Evolutionary conservation across 2,797 vertebrate genomes (phyloP).

Genomic region (Sparidentex hasta): DNA sequence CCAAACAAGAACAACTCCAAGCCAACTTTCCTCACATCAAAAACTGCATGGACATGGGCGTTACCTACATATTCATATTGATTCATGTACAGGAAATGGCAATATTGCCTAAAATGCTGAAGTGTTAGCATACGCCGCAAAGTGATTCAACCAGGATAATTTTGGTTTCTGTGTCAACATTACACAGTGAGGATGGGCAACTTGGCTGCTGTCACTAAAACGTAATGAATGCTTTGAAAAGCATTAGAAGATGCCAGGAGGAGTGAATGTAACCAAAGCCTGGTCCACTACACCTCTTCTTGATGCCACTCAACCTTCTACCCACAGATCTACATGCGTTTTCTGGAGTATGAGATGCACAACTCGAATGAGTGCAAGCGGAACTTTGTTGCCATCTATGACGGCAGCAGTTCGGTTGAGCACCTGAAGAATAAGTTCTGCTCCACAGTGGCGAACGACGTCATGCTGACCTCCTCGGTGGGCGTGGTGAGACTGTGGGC

Average conservation of each 20-base stretch:
- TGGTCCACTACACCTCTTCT: background rate
- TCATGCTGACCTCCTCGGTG: constrained; percentile 93
- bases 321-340: constrained; percentile 93
- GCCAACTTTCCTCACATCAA: too few relatives aligned
- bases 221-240: too few relatives aligned
- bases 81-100: too few relatives aligned
- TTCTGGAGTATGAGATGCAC: constrained; percentile 99
- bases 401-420: constrained; percentile 95
- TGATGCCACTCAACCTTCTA: background rate
- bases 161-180: too few relatives aligned
- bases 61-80: too few relatives aligned
- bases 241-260: background rate
- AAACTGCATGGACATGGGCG: too few relatives aligned
- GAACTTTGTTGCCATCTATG: constrained; percentile 98
- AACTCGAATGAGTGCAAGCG: constrained; percentile 98
- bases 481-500: constrained; percentile 98
- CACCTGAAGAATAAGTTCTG: constrained; percentile 98
- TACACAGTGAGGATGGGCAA: too few relatives aligned
- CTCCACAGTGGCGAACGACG: constrained; percentile 97
- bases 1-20: too few relatives aligned
- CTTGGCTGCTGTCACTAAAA: too few relatives aligned
- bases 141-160: too few relatives aligned
- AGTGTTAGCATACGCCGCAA: too few relatives aligned
- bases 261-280: background rate
- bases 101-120: too few relatives aligned